A percentile compares a stretch with the other conserved stretches of the same genome.
These are phyloP conservation scores for Ridgeia piscesae DNA, from an alignment of 1,140 invertebrate genomes.

Conservation along the genomic window DNA sequence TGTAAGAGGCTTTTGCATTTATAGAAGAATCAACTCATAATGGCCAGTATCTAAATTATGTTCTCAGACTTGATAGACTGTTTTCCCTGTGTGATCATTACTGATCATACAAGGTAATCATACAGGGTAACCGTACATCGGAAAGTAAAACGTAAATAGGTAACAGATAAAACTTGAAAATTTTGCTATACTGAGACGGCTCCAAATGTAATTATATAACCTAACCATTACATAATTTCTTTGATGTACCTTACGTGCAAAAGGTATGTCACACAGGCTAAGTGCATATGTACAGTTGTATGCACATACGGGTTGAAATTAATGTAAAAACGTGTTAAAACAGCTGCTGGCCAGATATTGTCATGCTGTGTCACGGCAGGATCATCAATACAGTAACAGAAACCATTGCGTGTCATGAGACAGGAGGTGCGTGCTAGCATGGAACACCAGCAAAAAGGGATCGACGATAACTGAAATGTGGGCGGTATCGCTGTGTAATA, in stretches of 20 bases:
- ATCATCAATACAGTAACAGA: not conserved
- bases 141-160: too few species aligned
- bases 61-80: not conserved
- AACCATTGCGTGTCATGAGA: not conserved
- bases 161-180: too few species aligned
- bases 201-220: not conserved
- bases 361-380: not conserved
- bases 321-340: not conserved
- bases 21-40: not conserved
- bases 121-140: too few species aligned
- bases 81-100: not conserved
- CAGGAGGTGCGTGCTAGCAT: not conserved
- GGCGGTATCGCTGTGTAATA: too few species aligned
- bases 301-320: not conserved
- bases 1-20: not conserved
- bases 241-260: not conserved
- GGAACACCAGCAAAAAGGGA: not conserved
- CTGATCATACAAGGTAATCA: too few species aligned
- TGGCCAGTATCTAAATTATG: not conserved
- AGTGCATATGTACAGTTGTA: too few species aligned
- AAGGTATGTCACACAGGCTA: not conserved
- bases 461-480: not conserved
- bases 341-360: not conserved
- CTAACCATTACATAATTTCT: not conserved
- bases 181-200: not conserved